phyloP scores from a whole-genome alignment of 2,888 invertebrate species.

The Branchipolynoe longqiensis region DNA sequence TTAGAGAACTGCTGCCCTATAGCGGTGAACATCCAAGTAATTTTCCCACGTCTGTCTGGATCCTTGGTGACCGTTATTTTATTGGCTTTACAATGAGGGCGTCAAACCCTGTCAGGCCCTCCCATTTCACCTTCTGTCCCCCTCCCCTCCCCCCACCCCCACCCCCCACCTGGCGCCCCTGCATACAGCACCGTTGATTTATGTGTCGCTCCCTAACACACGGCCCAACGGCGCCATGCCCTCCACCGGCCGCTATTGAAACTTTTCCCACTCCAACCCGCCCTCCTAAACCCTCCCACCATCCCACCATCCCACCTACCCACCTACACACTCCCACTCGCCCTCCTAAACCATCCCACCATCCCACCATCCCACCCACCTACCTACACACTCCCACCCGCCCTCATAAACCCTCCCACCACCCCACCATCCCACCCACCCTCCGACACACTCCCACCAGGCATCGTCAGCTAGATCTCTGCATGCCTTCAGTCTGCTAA shows the following conservation, averaged over 20 bases:
- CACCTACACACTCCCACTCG: no score
- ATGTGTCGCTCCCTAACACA: background rate
- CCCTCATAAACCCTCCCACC: no score
- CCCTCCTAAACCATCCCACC: no score
- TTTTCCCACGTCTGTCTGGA: conserved; percentile 5
- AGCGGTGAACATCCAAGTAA: conserved; percentile 23
- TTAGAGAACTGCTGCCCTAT: no score
- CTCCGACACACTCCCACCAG: background rate
- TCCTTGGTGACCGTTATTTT: conserved; percentile 2
- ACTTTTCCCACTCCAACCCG: no score
- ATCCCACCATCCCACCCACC: no score
- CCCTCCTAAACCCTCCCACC: no score
- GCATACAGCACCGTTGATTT: conserved; percentile 36
- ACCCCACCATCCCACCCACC: background rate
- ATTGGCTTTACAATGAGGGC: background rate
- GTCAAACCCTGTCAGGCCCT: conserved; percentile 11
- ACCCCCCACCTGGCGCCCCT: background rate
- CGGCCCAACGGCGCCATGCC: background rate
- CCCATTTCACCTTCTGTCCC: background rate
- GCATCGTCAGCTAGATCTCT: background rate
- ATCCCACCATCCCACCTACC: no score
- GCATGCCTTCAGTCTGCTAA: background rate
- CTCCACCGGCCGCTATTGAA: no score
- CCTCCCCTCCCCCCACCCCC: background rate
- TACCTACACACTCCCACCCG: no score